Conservation (phyloP, 2,797 vertebrate genomes). For the Gymnoscopelus braueri region DNA sequence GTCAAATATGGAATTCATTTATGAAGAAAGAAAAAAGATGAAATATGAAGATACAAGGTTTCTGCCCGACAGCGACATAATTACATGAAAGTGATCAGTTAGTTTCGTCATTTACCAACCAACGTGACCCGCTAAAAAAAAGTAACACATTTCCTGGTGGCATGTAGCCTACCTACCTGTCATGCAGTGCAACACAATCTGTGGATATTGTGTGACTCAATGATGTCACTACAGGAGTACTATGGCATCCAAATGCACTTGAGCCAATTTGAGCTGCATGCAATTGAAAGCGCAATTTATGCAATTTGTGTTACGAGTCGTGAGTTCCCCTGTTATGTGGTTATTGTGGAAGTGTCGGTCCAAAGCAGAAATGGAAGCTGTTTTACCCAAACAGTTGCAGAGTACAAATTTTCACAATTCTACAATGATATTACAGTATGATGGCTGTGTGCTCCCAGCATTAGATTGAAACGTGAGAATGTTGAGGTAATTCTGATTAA, state of each 20-base stretch:
- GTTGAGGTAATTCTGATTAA: background rate
- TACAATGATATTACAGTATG: background rate
- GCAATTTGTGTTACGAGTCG: background rate
- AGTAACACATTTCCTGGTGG: slow-evolving; percentile 3
- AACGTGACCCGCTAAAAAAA: background rate
- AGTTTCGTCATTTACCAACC: background rate
- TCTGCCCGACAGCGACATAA: too few species aligned
- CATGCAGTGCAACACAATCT: background rate
- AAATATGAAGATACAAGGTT: too few species aligned
- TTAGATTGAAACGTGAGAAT: background rate
- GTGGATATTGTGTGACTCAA: background rate
- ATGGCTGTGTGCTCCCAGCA: background rate
- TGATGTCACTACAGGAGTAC: slow-evolving; percentile 6
- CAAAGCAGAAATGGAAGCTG: background rate
- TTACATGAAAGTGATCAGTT: background rate
- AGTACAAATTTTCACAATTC: background rate
- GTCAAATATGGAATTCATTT: too few species aligned
- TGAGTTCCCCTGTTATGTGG: background rate
- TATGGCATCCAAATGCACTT: slow-evolving; percentile 10
- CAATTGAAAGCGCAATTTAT: background rate
- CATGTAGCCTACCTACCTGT: slow-evolving; percentile 10
- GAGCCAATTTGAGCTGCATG: background rate
- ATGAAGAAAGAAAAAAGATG: too few species aligned
- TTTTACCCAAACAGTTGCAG: background rate
- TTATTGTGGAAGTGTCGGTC: background rate